Evolutionary conservation across 2,888 invertebrate genomes (phyloP).

Genomic region (Capitulum mitella): DNA sequence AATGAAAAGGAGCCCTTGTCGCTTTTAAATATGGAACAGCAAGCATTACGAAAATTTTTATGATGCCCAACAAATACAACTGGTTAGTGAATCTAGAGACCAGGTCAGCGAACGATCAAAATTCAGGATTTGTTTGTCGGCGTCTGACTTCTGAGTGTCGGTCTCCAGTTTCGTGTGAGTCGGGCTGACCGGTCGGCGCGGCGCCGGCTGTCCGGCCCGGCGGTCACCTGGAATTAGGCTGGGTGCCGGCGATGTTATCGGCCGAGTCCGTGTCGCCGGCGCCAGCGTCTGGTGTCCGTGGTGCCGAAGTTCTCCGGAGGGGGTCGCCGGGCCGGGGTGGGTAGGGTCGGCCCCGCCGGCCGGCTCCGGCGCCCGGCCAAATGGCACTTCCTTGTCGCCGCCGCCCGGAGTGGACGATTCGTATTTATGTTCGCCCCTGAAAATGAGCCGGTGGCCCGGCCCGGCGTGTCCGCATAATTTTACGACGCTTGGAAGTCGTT

Average conservation of each 20-base stretch:
- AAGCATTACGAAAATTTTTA: too few relatives aligned
- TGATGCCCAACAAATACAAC: too few relatives aligned
- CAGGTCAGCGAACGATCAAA: too few relatives aligned
- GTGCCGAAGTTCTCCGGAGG: neutral
- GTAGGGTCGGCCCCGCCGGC: neutral
- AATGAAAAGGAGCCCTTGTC: too few relatives aligned
- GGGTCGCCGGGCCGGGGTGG: neutral
- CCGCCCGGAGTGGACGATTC: neutral
- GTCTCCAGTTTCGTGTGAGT: too few relatives aligned
- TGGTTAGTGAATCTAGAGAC: too few relatives aligned
- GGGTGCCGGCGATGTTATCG: neutral
- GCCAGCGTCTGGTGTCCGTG: neutral
- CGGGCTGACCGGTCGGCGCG: too few relatives aligned
- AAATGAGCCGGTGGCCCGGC: neutral
- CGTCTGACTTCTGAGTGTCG: neutral
- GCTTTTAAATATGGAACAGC: too few relatives aligned
- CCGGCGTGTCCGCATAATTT: neutral
- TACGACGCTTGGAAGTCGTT: conserved; percentile 2
- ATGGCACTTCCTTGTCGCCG: neutral
- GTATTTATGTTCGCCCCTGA: neutral
- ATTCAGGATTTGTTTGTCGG: too few relatives aligned
- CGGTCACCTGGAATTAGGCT: neutral
- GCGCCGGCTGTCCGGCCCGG: neutral
- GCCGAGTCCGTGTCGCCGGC: neutral
- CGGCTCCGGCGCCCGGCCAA: neutral